Evolutionary conservation across 2,113 vertebrate species (phyloP), one percentile per base, ranked within the genome.

Genomic region (Thomomys bottae): DNA sequence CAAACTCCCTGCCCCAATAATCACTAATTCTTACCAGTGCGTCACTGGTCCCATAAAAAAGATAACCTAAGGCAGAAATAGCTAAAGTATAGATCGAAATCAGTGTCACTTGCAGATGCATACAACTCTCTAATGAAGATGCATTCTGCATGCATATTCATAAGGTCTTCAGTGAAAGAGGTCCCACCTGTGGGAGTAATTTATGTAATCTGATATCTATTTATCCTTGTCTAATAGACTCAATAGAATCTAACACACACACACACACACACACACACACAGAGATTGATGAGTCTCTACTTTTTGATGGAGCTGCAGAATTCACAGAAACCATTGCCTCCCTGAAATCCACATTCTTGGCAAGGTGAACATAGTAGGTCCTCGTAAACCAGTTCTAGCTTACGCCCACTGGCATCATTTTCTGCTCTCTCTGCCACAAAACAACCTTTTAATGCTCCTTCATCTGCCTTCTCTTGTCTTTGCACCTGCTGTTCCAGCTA

Each of bases 181-280:
- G 36, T 78, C 49, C 40, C 75, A 81, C 26, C 86, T 81, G 61
- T 36, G 23, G 49, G 70, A 71, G 77, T 71, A 64, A 77, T 76
- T 54, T 72, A 30, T 83, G 38, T 78, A 83, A 78, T 85, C 36
- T 21, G 72, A 11, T 73, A 68, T 68, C 72, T 64, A 76, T 75
- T 75, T 90, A 87, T 61, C 45, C 26, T 88, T 73, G 54, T 42
- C 40, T 91, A 64, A 49, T n/a, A n/a, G 40, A 70, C 11, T 91
- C 75, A 70, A 5, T 14, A 79, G 84, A 81, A 3, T 70, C 24
- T 30, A 45, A 34, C 14, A 64, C 49, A 49, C 82, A 73, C 42
- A 32, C 34, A 42, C 28, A 36, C 28, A 20, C 15, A 40, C n/a
- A 57, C 57, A 64, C 26, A 54, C n/a, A 64, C 26, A 68, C 6